Base-by-base conservation (phyloP, 2,888 invertebrate genomes). In the Pomacea canaliculata region DNA sequence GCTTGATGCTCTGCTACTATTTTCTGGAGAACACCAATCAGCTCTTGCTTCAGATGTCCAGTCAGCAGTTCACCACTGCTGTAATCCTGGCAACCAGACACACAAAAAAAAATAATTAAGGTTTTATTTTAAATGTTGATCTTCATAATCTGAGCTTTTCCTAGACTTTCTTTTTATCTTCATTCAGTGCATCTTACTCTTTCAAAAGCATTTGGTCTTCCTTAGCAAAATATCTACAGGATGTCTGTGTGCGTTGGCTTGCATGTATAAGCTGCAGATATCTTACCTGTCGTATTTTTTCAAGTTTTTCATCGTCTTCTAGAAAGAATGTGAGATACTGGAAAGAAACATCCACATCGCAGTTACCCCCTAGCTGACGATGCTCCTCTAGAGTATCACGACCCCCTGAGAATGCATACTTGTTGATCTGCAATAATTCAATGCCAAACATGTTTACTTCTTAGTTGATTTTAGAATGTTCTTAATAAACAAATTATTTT, bases 371-470 rank as follows among this genome's bases (percentile, higher is more conserved):
- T 81, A 91, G 91, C 77, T 88, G 90, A 77, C 95, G 92, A 90
- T 99, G 99, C 88, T 99, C 98, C 88, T 99, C 99, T 0, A 97
- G 93, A 0, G 98, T 97, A 10, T 95, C 93, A 86, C 95, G 95
- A 7, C 99, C 99, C 7, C 99, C 99, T 63, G 98, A 98, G 92
- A 98, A 99, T 9, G 99, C 99, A 91, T 98, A 96, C 92, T 97
- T 98, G 88, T 93, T 94, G 75, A 97, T 94, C 95, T 95, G 89
- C n/a, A 82, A 49, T 63, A 2, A 9, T n/a, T 56, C 37, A 56
- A 56, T 13, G 51, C 2, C 51, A 56, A 13, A 56, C 51, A 13
- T 7, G 3, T 37, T 3, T 37, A 37, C 37, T 23, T 23, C 23
- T 23, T 0, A 23, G 23, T 23, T 23, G 23, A 23, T 23, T 23